Percentiles rank a stretch among this genome's conserved stretches.
Conservation (phyloP, 2,113 vertebrate species). For the Bufo gargarizans region DNA sequence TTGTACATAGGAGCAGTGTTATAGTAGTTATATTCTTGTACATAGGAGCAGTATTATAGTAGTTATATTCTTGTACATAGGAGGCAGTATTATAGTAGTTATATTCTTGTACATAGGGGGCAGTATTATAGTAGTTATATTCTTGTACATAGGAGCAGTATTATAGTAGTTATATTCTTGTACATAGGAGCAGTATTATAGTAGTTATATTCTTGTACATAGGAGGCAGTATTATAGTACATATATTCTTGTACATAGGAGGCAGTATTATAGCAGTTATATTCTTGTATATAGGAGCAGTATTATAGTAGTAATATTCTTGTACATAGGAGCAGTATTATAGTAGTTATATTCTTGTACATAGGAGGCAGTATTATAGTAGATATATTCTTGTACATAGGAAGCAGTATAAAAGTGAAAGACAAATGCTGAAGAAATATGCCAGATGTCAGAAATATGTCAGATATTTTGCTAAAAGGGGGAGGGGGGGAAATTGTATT, state of each 20-base stretch:
- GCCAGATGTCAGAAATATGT: too few relatives aligned
- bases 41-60: too few relatives aligned
- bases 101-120: conserved; percentile 2
- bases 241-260: not conserved
- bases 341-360: too few relatives aligned
- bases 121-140: conserved; percentile 20
- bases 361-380: not conserved
- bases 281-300: not conserved
- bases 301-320: too few relatives aligned
- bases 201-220: not conserved
- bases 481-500: too few relatives aligned
- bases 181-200: too few relatives aligned
- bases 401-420: too few relatives aligned
- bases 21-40: not conserved
- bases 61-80: not conserved
- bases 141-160: not conserved
- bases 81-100: not conserved
- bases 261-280: conserved; percentile 9
- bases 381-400: not conserved
- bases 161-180: not conserved
- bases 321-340: too few relatives aligned
- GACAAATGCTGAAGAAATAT: too few relatives aligned
- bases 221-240: not conserved
- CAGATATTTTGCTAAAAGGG: too few relatives aligned
- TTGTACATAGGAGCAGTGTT: not conserved